These are phyloP conservation scores for Petrocephalus schoutedeni DNA, from an alignment of 2,797 vertebrate genomes.

Conservation along the genomic window DNA sequence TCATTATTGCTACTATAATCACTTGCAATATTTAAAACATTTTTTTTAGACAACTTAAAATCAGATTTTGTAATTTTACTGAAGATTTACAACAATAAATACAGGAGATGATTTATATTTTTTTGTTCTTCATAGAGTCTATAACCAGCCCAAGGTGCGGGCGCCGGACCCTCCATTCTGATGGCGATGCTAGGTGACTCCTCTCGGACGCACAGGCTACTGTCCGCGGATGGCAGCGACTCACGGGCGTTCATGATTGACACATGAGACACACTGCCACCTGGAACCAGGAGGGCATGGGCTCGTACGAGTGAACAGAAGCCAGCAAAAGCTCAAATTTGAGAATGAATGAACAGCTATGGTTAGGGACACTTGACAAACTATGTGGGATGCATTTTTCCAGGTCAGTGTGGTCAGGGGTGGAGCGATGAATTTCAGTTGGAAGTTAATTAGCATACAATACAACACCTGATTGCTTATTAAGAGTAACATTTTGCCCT, in stretches of 20 bases:
- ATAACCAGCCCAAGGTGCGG: background rate
- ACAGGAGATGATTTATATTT: constrained; percentile 56
- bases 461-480: constrained; percentile 5
- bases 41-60: constrained; percentile 65
- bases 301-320: background rate
- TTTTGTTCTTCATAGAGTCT: constrained; percentile 38
- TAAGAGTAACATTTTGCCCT: background rate
- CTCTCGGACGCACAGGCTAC: background rate
- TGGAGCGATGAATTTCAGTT: background rate
- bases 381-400: background rate
- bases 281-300: background rate
- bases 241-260: background rate
- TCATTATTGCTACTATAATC: constrained; percentile 96
- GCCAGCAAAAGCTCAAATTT: background rate
- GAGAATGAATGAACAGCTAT: background rate
- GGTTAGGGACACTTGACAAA: background rate
- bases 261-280: background rate
- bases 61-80: constrained; percentile 53
- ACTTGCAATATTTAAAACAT: constrained; percentile 86
- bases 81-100: constrained; percentile 76
- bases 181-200: no score
- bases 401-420: background rate
- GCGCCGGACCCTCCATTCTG: background rate
- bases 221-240: background rate
- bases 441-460: background rate